Evolutionary conservation across 2,888 invertebrate species (phyloP), one percentile per base, ranked within the genome.

Genomic region (Bombyx huttoni): DNA sequence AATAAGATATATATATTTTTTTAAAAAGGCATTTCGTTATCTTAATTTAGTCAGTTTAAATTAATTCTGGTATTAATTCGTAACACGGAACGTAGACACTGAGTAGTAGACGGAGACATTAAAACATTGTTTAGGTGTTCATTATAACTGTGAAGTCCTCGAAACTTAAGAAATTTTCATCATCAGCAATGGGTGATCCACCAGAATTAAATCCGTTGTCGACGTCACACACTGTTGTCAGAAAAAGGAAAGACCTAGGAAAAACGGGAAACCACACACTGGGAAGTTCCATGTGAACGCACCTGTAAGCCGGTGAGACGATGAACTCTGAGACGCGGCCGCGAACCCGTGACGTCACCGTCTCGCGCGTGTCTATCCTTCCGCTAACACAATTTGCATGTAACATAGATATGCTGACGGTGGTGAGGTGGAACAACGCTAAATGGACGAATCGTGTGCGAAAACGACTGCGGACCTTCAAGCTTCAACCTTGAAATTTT

Each of bases 331-430:
- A 59, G 59, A 52, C 59, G 58, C 67, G 81, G 75, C 58, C 75
- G 71, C 78, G 77, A 77, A 76, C 81, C 82, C 72, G 83, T 84
- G 82, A 83, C 82, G 83, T 85, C 80, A 79, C 55, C 62, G 77
- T 74, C 77, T 76, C 74, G 73, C 65, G 67, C 66, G 60, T 67
- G 76, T 78, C 78, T 78, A 64, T 73, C 62, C 57, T 63, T 40
- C 40, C 40, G 8, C 40, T 10, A 40, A 40, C 40, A 40, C 12
- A 40, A 40, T 40, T 8, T 40, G 7, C 40, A 40, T 12, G 40
- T 40, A 40, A 40, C 35, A 35, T 35, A 35, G 35, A 35, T n/a
- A n/a, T n/a, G n/a, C 24, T 24, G 24, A 24, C 24, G 24, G 24
- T 24, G 40, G 7, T 40, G 40, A 40, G 8, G 40, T 12, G 40